phyloP scores from a whole-genome alignment of 2,888 invertebrate genomes.

The Nezara viridula region DNA sequence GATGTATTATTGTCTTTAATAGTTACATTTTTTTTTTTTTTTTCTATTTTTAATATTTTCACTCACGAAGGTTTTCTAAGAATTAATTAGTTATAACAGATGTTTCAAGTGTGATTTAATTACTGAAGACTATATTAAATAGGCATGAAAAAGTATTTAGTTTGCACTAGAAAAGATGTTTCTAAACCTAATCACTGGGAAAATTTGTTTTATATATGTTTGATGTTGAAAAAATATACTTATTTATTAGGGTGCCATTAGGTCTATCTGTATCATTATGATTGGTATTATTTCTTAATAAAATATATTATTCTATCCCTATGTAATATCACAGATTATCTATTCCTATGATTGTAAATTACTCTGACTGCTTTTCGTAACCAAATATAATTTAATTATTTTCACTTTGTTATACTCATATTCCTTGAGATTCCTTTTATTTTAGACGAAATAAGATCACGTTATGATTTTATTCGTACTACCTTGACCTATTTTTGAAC shows the following conservation, averaged over 20 bases:
- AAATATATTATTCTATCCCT: conserved; percentile 4
- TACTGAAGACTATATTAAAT: not conserved
- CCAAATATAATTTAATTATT: conserved; percentile 51
- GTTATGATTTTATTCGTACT: too few species aligned
- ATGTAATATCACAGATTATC: conserved; percentile 36
- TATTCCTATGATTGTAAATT: conserved; percentile 39
- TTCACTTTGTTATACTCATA: not conserved
- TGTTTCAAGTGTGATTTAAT: not conserved
- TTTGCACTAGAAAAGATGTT: not conserved
- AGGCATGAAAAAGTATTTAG: not conserved
- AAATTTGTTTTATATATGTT: not conserved
- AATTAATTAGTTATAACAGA: not conserved
- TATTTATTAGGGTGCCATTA: conserved; percentile 21
- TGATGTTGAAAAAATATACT: not conserved
- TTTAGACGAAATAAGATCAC: not conserved
- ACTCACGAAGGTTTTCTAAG: not conserved
- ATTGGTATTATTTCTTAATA: conserved; percentile 37
- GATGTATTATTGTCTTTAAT: not conserved
- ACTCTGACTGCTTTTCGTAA: conserved; percentile 49
- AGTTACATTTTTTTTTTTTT: not conserved
- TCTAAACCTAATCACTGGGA: not conserved
- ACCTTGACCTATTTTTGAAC: too few species aligned
- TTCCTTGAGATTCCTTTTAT: not conserved
- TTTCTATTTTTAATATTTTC: not conserved
- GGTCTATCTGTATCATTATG: conserved; percentile 29